Conservation (phyloP, 2,797 vertebrate species). For the Enteromius fasciolatus region DNA sequence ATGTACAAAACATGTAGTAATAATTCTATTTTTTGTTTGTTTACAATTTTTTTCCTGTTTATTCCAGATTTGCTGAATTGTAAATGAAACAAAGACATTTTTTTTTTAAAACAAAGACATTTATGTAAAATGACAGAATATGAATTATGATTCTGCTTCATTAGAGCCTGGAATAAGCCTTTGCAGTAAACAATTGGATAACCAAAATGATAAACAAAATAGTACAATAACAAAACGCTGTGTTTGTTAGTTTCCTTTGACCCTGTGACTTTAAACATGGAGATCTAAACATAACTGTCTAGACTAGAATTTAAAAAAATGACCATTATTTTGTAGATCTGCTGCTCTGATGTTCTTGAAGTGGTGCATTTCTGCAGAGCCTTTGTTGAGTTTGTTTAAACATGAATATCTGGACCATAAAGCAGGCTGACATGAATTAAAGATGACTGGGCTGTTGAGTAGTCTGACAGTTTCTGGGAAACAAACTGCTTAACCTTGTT, state of each 20-base stretch:
- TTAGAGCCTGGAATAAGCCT: slow-evolving; percentile 38
- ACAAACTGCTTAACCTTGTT: slow-evolving; percentile 12
- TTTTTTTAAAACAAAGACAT: slow-evolving; percentile 28
- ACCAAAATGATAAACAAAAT: slow-evolving; percentile 3
- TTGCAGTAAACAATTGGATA: slow-evolving; percentile 44
- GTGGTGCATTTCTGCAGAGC: background rate
- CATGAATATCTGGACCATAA: background rate
- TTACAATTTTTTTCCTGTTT: background rate
- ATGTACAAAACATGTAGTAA: background rate
- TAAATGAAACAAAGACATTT: no score
- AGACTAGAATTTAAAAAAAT: background rate
- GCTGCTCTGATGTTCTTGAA: background rate
- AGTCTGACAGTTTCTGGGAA: slow-evolving; percentile 16
- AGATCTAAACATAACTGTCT: background rate
- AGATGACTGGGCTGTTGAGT: background rate
- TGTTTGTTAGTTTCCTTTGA: background rate
- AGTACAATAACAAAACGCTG: background rate
- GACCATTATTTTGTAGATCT: background rate
- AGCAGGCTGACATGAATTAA: slow-evolving; percentile 4
- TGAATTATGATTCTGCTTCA: slow-evolving; percentile 45
- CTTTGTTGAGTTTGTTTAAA: background rate
- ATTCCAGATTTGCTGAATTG: background rate
- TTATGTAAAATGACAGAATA: slow-evolving; percentile 34
- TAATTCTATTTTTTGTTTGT: background rate
- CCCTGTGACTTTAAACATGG: background rate